Evolutionary conservation across 1,140 invertebrate genomes (phyloP).

Genomic region (Bombus turneri): DNA sequence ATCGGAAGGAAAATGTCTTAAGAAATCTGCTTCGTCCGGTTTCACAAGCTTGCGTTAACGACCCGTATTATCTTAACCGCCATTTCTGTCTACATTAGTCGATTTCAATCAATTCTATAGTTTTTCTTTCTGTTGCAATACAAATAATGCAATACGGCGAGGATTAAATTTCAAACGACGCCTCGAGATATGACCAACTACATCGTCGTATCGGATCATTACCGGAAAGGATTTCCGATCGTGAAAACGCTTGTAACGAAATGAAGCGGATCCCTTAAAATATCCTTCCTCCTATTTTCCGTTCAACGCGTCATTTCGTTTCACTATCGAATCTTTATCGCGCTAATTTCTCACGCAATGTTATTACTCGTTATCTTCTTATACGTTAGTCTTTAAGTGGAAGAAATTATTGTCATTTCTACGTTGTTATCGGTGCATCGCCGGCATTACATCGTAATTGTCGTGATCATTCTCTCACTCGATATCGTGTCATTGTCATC

Average conservation of each 20-base stretch:
- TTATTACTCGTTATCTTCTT: conserved; percentile 12
- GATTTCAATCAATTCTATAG: background rate
- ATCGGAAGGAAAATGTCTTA: background rate
- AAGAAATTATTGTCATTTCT: conserved; percentile 24
- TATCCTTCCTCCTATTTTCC: background rate
- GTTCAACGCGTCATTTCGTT: background rate
- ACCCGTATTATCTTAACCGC: too few species aligned
- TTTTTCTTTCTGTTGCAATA: background rate
- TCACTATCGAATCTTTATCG: background rate
- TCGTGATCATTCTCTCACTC: conserved; percentile 44
- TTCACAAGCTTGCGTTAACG: background rate
- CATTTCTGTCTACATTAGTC: too few species aligned
- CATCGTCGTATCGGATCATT: too few species aligned
- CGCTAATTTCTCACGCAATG: background rate
- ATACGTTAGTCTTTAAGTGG: conserved; percentile 37
- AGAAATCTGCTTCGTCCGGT: background rate
- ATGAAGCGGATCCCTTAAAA: background rate
- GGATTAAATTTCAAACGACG: background rate
- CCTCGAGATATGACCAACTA: background rate
- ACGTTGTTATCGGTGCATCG: conserved; percentile 12
- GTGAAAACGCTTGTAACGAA: background rate
- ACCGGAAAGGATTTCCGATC: background rate
- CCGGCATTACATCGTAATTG: conserved; percentile 5
- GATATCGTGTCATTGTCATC: conserved; percentile 25
- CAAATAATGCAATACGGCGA: background rate